These are phyloP conservation scores for Liposcelis brunnea DNA, from an alignment of 2,888 invertebrate genomes.

Conservation along the genomic window DNA sequence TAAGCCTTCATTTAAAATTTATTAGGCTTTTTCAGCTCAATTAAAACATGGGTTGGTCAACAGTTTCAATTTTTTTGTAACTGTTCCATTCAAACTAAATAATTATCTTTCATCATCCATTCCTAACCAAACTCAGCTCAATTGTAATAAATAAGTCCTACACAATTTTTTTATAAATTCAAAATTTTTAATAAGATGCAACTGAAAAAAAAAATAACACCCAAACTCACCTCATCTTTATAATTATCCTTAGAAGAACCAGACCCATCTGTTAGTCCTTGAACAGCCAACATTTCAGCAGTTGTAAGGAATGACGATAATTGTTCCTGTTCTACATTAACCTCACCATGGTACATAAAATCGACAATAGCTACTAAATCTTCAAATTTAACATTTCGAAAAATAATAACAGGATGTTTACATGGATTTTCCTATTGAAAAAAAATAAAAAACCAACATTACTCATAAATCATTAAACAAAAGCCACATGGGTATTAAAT, in stretches of 20 bases:
- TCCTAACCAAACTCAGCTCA: too few relatives aligned
- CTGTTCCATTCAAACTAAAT: too few relatives aligned
- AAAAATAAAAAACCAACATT: slow-evolving; percentile 24
- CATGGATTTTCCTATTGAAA: slow-evolving; percentile 62
- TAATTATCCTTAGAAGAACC: slow-evolving; percentile 24
- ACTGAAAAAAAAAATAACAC: too few relatives aligned
- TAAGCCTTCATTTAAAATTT: too few relatives aligned
- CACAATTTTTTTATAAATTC: too few relatives aligned
- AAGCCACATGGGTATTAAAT: background rate
- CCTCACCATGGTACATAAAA: slow-evolving; percentile 70
- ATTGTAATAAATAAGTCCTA: too few relatives aligned
- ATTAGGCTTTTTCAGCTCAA: too few relatives aligned
- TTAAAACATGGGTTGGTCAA: too few relatives aligned
- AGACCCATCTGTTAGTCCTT: slow-evolving; percentile 47
- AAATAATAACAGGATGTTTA: slow-evolving; percentile 64
- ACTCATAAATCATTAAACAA: slow-evolving; percentile 6
- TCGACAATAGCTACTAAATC: slow-evolving; percentile 62
- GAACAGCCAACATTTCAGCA: slow-evolving; percentile 57
- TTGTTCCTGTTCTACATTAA: slow-evolving; percentile 63
- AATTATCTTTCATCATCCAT: too few relatives aligned
- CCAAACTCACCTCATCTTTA: slow-evolving; percentile 24
- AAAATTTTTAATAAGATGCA: too few relatives aligned
- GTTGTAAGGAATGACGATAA: slow-evolving; percentile 60
- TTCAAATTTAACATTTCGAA: slow-evolving; percentile 58
- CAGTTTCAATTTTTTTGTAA: too few relatives aligned